Base-by-base conservation (phyloP, 37 sponge, comb jelly and placozoan species). In the Lycopodina hypogea region DNA sequence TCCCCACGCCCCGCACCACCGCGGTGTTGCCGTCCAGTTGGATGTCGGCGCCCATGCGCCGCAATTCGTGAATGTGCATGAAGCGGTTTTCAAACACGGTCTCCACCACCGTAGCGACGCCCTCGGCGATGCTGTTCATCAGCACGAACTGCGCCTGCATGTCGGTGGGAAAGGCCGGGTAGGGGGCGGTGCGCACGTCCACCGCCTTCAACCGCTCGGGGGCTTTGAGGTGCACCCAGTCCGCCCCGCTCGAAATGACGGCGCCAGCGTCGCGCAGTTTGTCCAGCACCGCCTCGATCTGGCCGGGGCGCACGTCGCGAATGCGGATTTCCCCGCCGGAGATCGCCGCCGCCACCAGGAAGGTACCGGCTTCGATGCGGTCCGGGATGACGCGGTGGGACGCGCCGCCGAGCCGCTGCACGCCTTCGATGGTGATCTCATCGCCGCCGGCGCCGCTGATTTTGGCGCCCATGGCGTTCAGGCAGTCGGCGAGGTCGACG, bases 311-410 rank as follows among this genome's bases (percentile, higher is more conserved):
- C 33, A 21, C 37, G 69, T 22, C 69, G 36, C 18, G 22, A 18
- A 66, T 15, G 21, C 21, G 18, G 69, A 74, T 6, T 3, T 53
- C 56, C 2, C 75, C 75, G 29, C 75, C 58, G 7, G 60, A 23
- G 26, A 56, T 18, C 7, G 75, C 75, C 6, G 56, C 75, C 6
- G 75, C 75, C 6, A 56, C 2, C 7, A 11, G 2, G 30, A 14
- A 74, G 32, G 75, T 74, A 7, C 75, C 75, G 24, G 75, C 56
- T 33, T 74, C 75, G 29, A 74, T 74, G 6, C 75, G 26, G 33
- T 74, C 75, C 2, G 11, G 3, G 1, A 74, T 52, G 2, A 74
- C 75, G 26, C 11, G 14, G 29, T 74, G 32, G 7, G 24, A 28
- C 11, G 75, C 11, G 29, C 75, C 56, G 58, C 21, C 22, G 55